Base-by-base conservation (phyloP, 2,113 vertebrate genomes). In the Ameiurus melas region DNA sequence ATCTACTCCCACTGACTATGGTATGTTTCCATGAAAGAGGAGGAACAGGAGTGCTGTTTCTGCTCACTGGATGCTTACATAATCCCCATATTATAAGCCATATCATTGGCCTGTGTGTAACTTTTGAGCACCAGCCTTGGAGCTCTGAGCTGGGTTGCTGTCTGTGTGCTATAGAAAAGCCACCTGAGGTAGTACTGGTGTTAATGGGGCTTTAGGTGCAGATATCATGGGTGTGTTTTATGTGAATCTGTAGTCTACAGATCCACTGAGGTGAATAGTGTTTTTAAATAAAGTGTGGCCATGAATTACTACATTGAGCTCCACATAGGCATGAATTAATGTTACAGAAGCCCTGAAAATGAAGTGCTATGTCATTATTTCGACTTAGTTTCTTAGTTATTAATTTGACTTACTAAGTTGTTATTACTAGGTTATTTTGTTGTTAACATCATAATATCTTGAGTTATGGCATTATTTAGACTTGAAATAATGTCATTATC, bases 91-190 rank as follows among this genome's bases (percentile, higher is more conserved):
- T 84, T 39, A 78, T 81, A 68, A 62, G 51, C 71, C 79, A 78
- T 27, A 57, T 83, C 7, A 33, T n/a, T 62, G 71, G 27, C n/a
- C 70, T 78, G 62, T 81, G 51, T 22, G 17, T 60, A 79, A 89
- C 83, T 12, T 58, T 55, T 85, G 66, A 57, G 77, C 84, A 10
- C 85, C 81, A 57, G 33, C 33, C 39, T 19, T 85, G 66, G 87
- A 92, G 91, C 87, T 86, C 91, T 95, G 91, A 94, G 90, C 94
- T 92, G 92, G 90, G 87, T 90, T 87, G 92, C 92, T 94, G 93
- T 70, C 91, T 90, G 90, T 80, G 64, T 60, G 78, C 88, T 92
- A 66, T 64, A 77, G 77, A 70, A 85, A 85, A 86, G 43, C 78
- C 60, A 71, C 71, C 27, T 86, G n/a, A 60, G 64, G 58, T 89